Evolutionary conservation across 2,113 vertebrate genomes (phyloP).

Genomic region (Asarcornis scutulata): DNA sequence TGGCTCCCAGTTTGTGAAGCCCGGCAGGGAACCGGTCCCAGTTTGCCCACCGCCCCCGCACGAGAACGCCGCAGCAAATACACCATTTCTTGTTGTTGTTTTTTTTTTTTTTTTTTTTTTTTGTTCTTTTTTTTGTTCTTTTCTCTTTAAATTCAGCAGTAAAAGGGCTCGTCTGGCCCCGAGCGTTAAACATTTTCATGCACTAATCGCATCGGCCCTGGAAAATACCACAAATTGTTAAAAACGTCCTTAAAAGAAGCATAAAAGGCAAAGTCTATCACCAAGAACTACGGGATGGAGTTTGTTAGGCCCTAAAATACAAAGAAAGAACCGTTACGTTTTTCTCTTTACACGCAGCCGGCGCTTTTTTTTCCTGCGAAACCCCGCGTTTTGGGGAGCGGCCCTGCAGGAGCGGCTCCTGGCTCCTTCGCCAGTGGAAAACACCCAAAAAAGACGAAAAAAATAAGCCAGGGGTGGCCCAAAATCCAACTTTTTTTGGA

Average conservation of each 20-base stretch:
- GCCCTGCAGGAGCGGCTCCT: no score
- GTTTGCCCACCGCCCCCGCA: background rate
- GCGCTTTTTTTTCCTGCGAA: no score
- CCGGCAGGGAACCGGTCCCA: background rate
- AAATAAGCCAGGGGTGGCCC: no score
- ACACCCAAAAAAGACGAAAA: no score
- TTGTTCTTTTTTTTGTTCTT: background rate
- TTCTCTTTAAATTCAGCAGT: background rate
- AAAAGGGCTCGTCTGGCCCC: background rate
- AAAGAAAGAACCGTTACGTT: conserved; percentile 79
- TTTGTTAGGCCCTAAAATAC: conserved; percentile 81
- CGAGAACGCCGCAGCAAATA: conserved; percentile 83
- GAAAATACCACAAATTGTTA: conserved; percentile 79
- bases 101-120: background rate
- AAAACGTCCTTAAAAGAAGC: conserved; percentile 83
- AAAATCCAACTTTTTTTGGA: no score
- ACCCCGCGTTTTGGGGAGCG: no score
- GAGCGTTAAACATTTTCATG: conserved; percentile 82
- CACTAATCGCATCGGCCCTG: conserved; percentile 82
- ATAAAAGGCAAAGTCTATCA: conserved; percentile 84
- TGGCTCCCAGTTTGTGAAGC: no score
- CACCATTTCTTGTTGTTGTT: conserved; percentile 76
- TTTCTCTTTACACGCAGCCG: no score
- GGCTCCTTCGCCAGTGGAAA: no score
- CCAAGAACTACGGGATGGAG: conserved; percentile 82